phyloP scores from a whole-genome alignment of 2,888 invertebrate genomes.

The Agrilus cyanescens region DNA sequence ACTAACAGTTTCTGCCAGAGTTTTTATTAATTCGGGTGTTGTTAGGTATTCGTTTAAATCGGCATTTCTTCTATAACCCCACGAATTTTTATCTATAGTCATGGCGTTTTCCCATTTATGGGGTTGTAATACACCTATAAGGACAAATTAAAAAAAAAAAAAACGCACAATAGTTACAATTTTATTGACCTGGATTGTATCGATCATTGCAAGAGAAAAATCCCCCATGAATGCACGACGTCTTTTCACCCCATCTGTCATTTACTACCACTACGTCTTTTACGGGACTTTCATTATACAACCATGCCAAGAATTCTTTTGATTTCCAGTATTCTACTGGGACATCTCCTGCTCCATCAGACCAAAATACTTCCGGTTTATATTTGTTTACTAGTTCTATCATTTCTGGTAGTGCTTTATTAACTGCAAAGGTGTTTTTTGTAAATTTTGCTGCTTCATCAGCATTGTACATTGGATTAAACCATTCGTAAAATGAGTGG shows the following conservation, averaged over 20 bases:
- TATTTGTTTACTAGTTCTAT: conserved; percentile 60
- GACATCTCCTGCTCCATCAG: conserved; percentile 92
- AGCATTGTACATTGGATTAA: conserved; percentile 62
- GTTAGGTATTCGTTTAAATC: conserved; percentile 50
- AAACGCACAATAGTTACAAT: no score
- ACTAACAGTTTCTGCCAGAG: conserved; percentile 59
- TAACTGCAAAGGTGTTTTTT: conserved; percentile 51
- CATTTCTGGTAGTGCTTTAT: conserved; percentile 69
- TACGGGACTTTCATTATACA: conserved; percentile 86
- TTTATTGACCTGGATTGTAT: conserved; percentile 56
- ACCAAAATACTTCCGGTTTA: conserved; percentile 74
- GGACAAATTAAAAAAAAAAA: neutral
- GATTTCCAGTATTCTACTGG: conserved; percentile 72
- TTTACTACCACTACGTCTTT: conserved; percentile 81
- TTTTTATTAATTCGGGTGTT: conserved; percentile 49
- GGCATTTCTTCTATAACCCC: conserved; percentile 69
- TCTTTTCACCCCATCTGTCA: conserved; percentile 82
- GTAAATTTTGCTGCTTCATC: conserved; percentile 55
- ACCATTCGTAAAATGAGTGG: conserved; percentile 83
- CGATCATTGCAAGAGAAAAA: conserved; percentile 78
- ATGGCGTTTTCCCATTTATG: conserved; percentile 92
- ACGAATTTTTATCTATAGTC: conserved; percentile 69
- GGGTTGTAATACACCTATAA: conserved; percentile 40
- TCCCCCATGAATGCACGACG: conserved; percentile 75
- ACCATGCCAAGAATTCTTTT: conserved; percentile 76